Evolutionary conservation across 1,140 invertebrate species (phyloP), one percentile per base, ranked within the genome.

Genomic region (Diabrotica virgifera): DNA sequence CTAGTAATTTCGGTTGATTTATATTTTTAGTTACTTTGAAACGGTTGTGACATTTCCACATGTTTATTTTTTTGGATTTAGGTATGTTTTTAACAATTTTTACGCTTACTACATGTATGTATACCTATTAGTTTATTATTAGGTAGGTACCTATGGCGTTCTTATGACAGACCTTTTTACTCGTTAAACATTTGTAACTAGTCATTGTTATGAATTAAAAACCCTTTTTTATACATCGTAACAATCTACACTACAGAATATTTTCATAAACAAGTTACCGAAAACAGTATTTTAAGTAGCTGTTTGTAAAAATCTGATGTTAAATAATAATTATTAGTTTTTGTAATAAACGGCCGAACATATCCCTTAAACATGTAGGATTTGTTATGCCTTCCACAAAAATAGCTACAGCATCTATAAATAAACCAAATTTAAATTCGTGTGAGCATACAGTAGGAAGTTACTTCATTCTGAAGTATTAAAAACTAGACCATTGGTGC

Each of bases 401-500:
- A 46, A 46, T 46, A 46, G 40, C 40, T 46, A 46, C 40, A n/a
- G 40, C 40, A 46, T 46, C 40, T 46, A 46, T 46, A 46, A 46
- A 46, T 46, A 46, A 46, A 46, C 40, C n/a, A 46, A 46, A 46
- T 46, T 46, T n/a, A 46, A 46, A 46, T 46, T 46, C 40, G 6
- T 46, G 40, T 46, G 40, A 46, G 40, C 40, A 46, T 46, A 6
- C 40, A 46, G 40, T 46, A 46, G 40, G 40, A 46, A 46, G 40
- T 46, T 46, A 46, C 40, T 46, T 46, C 40, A 46, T 46, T 46
- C 40, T 46, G 40, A 46, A 46, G 40, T 46, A n/a, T 46, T 46
- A 46, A 46, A 46, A 46, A 46, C 40, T 46, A 46, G 40, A 46
- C 40, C 40, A 46, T 46, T 46, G 8, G 40, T n/a, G n/a, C 8